Conservation (phyloP, 1,140 invertebrate species). For the Sminthurinus signatus region DNA sequence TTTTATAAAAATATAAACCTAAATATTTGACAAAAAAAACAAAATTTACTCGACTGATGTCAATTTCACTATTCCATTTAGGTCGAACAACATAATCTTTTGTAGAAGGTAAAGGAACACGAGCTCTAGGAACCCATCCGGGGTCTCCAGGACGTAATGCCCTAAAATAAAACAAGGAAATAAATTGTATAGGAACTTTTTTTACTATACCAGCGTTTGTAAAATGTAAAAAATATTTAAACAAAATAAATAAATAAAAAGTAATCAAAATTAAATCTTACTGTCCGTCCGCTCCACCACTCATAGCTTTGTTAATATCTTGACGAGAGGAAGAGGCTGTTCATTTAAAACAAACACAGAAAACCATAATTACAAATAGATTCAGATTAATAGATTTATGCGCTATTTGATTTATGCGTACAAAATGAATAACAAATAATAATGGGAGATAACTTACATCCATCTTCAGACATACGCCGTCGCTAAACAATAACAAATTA, state of each 20-base stretch:
- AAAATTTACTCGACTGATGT: slow-evolving; percentile 65
- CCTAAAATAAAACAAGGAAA: slow-evolving; percentile 19
- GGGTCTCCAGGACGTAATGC: slow-evolving; percentile 81
- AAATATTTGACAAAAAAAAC: slow-evolving; percentile 5
- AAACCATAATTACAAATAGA: too few relatives aligned
- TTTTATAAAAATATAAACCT: not conserved
- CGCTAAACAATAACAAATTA: too few relatives aligned
- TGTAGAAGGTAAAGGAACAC: slow-evolving; percentile 89
- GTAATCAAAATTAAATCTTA: slow-evolving; percentile 43
- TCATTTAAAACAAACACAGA: too few relatives aligned
- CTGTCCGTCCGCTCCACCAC: slow-evolving; percentile 56
- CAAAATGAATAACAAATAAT: too few relatives aligned
- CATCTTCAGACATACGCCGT: slow-evolving; percentile 51
- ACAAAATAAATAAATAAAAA: not conserved
- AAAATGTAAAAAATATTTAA: too few relatives aligned
- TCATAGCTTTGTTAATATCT: slow-evolving; percentile 57
- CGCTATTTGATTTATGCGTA: too few relatives aligned
- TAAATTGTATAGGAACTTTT: too few relatives aligned
- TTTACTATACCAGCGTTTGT: too few relatives aligned
- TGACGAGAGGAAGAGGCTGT: slow-evolving; percentile 35
- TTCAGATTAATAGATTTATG: too few relatives aligned
- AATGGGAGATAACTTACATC: too few relatives aligned
- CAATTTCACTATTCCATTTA: slow-evolving; percentile 78
- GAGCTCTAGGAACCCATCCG: slow-evolving; percentile 87
- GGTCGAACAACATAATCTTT: slow-evolving; percentile 96